Conservation (phyloP, 2,113 vertebrate genomes). For the Neogale vison region DNA sequence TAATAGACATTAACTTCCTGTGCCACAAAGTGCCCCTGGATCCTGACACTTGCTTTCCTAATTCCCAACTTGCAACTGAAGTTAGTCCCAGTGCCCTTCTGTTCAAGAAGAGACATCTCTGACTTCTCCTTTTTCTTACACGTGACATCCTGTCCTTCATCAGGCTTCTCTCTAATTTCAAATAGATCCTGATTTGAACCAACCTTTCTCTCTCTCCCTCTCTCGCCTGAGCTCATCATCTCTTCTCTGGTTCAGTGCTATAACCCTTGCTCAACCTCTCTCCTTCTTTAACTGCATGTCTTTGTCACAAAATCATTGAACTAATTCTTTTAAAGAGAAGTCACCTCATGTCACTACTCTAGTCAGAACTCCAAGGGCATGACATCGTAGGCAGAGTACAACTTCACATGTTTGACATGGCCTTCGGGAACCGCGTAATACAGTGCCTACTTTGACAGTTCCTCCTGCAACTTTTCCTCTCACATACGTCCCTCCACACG, state of each 20-base stretch:
- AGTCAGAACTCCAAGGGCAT: background rate
- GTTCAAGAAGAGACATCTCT: background rate
- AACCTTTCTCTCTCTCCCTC: background rate
- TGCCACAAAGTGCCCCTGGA: background rate
- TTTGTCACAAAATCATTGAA: background rate
- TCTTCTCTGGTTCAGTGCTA: background rate
- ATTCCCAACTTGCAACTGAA: too few relatives aligned
- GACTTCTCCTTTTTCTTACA: background rate
- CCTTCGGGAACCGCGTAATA: background rate
- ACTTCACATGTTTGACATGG: background rate
- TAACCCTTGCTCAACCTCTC: too few relatives aligned
- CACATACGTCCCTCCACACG: accelerated
- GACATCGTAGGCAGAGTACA: background rate
- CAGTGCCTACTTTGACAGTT: background rate
- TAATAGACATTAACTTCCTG: background rate
- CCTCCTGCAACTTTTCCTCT: background rate
- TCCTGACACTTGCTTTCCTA: background rate
- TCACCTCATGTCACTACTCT: background rate
- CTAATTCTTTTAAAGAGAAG: background rate
- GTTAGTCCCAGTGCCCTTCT: background rate
- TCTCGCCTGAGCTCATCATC: too few relatives aligned
- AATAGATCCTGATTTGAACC: background rate
- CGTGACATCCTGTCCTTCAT: background rate
- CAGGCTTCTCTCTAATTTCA: background rate
- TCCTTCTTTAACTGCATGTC: background rate